Percentiles rank a stretch among this genome's conserved stretches.
Evolutionary conservation across 2,888 invertebrate species (phyloP).

Genomic region (Callinectes sapidus): DNA sequence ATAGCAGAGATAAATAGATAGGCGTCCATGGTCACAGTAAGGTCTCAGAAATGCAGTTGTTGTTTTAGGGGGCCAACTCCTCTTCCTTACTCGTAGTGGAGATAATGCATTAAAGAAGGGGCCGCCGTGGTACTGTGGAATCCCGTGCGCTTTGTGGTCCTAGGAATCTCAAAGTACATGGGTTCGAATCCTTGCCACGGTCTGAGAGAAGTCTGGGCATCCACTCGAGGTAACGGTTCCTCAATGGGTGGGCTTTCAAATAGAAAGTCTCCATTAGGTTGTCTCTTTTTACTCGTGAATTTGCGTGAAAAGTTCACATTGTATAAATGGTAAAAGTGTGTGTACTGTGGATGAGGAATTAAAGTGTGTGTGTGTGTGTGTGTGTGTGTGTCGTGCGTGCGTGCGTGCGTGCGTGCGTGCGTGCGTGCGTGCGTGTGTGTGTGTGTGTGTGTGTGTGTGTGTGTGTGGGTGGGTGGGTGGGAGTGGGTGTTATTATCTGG

Average conservation of each 20-base stretch:
- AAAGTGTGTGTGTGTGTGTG: constrained; percentile 4
- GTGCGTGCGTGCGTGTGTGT: constrained; percentile 11
- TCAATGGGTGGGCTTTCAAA: too few relatives aligned
- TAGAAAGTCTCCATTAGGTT: too few relatives aligned
- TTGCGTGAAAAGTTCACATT: too few relatives aligned
- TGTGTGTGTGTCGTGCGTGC: background rate
- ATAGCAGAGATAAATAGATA: background rate
- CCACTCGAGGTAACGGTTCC: too few relatives aligned
- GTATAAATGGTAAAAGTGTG: too few relatives aligned
- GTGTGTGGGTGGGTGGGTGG: background rate
- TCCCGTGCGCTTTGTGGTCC: too few relatives aligned
- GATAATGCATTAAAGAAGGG: background rate
- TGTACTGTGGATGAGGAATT: background rate
- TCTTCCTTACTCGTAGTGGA: background rate
- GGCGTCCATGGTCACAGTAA: background rate
- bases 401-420: background rate
- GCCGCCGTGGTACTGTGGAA: too few relatives aligned
- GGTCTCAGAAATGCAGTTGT: background rate
- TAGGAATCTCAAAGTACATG: too few relatives aligned
- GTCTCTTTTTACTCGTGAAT: too few relatives aligned
- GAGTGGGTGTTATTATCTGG: background rate
- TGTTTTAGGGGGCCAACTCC: background rate
- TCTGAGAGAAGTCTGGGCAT: too few relatives aligned
- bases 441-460: constrained; percentile 25
- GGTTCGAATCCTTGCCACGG: too few relatives aligned